Percentiles rank a stretch among this genome's conserved stretches.
These are phyloP conservation scores for Timandra comae DNA, from an alignment of 2,888 invertebrate genomes.

Conservation along the genomic window DNA sequence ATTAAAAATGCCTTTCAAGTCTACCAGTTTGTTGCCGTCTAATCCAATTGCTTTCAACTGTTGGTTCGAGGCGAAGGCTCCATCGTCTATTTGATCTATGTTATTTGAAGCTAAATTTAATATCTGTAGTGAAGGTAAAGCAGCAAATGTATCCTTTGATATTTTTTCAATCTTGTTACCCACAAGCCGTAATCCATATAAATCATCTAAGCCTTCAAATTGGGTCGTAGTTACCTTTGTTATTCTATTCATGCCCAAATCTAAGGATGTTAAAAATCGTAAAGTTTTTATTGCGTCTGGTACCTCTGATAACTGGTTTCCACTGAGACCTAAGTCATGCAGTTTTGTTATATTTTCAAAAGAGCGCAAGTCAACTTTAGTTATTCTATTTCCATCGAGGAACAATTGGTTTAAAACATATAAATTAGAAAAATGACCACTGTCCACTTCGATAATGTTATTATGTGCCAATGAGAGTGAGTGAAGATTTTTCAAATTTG, in stretches of 20 bases:
- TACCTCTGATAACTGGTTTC: constrained; percentile 82
- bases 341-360: constrained; percentile 87
- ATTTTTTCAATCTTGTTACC: constrained; percentile 87
- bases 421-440: constrained; percentile 83
- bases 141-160: constrained; percentile 83
- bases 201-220: constrained; percentile 83
- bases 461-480: constrained; percentile 85
- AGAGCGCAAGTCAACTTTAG: constrained; percentile 80
- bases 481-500: constrained; percentile 85
- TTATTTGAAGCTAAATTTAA: constrained; percentile 88
- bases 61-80: constrained; percentile 84
- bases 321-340: constrained; percentile 85
- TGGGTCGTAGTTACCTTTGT: constrained; percentile 82
- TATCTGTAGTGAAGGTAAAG: constrained; percentile 83
- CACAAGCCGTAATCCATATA: constrained; percentile 86
- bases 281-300: constrained; percentile 84
- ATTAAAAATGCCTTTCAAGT: constrained; percentile 86
- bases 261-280: constrained; percentile 83
- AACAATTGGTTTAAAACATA: constrained; percentile 84
- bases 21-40: constrained; percentile 86
- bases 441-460: constrained; percentile 81
- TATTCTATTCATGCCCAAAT: constrained; percentile 89
- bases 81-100: constrained; percentile 85
- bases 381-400: constrained; percentile 84
- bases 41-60: constrained; percentile 85